These are phyloP conservation scores for Ophion ellenae DNA, from an alignment of 2,888 invertebrate genomes.

Conservation along the genomic window DNA sequence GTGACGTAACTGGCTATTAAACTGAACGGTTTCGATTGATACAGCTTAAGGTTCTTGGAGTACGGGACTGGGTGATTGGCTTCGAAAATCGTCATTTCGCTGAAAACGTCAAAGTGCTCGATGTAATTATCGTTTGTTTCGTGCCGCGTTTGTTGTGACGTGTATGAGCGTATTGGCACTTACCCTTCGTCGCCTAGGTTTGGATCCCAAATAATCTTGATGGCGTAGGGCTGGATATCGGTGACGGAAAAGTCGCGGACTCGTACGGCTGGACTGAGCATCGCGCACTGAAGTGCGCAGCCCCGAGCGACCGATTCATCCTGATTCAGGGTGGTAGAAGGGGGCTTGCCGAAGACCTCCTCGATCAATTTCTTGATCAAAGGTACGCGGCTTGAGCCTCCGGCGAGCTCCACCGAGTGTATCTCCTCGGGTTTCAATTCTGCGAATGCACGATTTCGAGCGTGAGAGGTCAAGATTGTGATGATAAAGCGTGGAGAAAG, in stretches of 20 bases:
- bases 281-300: constrained; percentile 98
- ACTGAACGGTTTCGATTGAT: constrained; percentile 94
- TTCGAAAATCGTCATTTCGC: constrained; percentile 96
- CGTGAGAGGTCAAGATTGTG: neutral
- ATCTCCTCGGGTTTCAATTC: constrained; percentile 94
- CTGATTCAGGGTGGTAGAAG: constrained; percentile 98
- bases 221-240: constrained; percentile 96
- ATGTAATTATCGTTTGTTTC: neutral
- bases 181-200: constrained; percentile 86
- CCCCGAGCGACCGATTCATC: constrained; percentile 99
- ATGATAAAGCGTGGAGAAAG: neutral
- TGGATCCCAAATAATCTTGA: constrained; percentile 93
- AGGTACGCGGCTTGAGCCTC: constrained; percentile 97
- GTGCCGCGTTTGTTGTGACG: neutral
- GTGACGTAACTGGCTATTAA: constrained; percentile 93
- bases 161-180: constrained; percentile 54
- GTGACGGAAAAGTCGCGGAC: constrained; percentile 97
- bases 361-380: constrained; percentile 95
- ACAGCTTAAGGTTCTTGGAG: constrained; percentile 97
- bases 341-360: constrained; percentile 92
- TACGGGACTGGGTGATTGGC: constrained; percentile 96
- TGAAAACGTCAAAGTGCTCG: constrained; percentile 79
- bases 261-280: constrained; percentile 98
- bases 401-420: constrained; percentile 97
- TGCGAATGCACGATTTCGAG: constrained; percentile 80